Conservation (phyloP, 2,797 vertebrate genomes). For the Harpagifer antarcticus region DNA sequence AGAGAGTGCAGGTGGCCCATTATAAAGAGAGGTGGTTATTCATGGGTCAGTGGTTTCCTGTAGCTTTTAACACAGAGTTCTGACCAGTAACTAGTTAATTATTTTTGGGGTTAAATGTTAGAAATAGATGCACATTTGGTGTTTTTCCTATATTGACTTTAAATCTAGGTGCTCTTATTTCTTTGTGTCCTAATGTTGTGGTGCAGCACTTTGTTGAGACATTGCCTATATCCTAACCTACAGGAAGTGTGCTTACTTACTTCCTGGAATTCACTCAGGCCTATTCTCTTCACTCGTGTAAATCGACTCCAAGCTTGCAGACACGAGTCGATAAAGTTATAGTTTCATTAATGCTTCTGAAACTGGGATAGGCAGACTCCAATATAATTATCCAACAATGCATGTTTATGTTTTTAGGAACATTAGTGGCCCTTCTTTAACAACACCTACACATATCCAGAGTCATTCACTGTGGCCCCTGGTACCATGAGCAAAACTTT, state of each 20-base stretch:
- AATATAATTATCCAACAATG: not conserved
- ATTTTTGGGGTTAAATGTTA: not conserved
- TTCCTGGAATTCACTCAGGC: slow-evolving; percentile 47
- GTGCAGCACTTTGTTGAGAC: slow-evolving; percentile 16
- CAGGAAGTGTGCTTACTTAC: slow-evolving; percentile 41
- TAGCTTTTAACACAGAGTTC: not conserved
- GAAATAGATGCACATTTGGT: not conserved
- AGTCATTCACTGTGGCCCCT: not conserved
- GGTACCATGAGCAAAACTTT: slow-evolving; percentile 51
- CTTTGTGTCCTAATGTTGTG: not conserved
- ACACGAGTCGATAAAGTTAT: slow-evolving; percentile 18
- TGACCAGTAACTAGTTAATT: not conserved
- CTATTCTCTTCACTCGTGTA: slow-evolving; percentile 25
- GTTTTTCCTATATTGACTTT: not conserved
- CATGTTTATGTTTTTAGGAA: not conserved
- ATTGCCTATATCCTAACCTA: not conserved
- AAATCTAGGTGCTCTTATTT: not conserved
- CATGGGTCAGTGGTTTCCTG: slow-evolving; percentile 11
- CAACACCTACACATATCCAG: not conserved
- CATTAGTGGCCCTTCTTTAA: slow-evolving; percentile 5
- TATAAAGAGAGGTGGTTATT: slow-evolving; percentile 12
- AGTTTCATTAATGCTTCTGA: slow-evolving; percentile 30
- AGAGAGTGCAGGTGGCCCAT: slow-evolving; percentile 16
- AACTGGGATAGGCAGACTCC: not conserved
- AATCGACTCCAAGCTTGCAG: slow-evolving; percentile 26